Conservation (phyloP, 2,888 invertebrate species). For the Ceriagrion tenellum region DNA sequence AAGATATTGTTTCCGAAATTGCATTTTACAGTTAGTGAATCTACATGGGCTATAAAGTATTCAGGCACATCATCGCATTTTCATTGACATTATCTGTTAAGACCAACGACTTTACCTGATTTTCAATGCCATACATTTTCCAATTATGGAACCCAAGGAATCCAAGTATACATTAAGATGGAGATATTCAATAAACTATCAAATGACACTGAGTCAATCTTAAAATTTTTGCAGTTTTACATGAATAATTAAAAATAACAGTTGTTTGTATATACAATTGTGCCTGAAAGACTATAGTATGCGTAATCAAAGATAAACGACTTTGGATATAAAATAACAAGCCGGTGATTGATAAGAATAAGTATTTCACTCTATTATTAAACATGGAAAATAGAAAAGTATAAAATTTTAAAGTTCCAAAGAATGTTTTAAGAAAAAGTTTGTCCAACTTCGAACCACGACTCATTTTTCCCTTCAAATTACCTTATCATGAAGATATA, state of each 20-base stretch:
- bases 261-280: not conserved
- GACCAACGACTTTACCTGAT: not conserved
- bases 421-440: not conserved
- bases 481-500: constrained; percentile 55
- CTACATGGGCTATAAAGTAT: not conserved
- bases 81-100: not conserved
- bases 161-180: not conserved
- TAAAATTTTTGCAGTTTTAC: not conserved
- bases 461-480: constrained; percentile 65
- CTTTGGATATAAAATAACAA: not conserved
- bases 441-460: constrained; percentile 64
- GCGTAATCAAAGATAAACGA: not conserved
- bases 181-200: no score
- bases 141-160: not conserved
- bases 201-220: not conserved
- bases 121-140: not conserved
- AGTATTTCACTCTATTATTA: not conserved
- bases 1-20: not conserved
- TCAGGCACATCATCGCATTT: not conserved
- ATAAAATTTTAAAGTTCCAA: not conserved
- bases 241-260: not conserved
- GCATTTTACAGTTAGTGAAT: not conserved
- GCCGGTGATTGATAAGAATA: not conserved
- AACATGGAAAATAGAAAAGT: not conserved
- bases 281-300: not conserved